phyloP scores from a whole-genome alignment of 2,797 vertebrate genomes.

The Poecilia gillii region DNA sequence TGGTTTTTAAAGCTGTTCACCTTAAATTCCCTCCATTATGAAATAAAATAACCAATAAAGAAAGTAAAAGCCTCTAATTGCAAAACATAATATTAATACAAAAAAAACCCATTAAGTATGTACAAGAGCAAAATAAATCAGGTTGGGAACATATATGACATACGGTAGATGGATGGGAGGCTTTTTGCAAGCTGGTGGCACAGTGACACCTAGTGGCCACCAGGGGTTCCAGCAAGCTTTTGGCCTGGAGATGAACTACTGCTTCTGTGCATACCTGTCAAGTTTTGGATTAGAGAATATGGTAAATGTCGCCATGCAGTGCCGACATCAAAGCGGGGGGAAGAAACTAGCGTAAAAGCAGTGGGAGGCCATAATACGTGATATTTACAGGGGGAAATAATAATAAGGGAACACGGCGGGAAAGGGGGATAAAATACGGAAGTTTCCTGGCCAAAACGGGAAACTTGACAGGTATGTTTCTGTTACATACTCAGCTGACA shows the following conservation, averaged over 20 bases:
- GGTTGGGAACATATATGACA: not conserved
- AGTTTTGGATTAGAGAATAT: too few species aligned
- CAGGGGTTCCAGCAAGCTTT: not conserved
- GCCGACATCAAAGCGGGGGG: too few species aligned
- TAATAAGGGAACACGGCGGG: too few species aligned
- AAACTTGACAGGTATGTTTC: not conserved
- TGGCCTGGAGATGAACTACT: not conserved
- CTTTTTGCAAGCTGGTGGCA: not conserved
- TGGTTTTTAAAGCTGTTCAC: not conserved
- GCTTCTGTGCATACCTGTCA: not conserved
- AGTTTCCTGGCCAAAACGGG: not conserved
- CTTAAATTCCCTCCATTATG: not conserved
- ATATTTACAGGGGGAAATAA: not conserved
- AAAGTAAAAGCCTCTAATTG: not conserved
- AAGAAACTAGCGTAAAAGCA: too few species aligned
- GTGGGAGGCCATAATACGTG: not conserved
- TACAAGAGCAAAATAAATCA: not conserved
- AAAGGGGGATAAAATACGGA: not conserved
- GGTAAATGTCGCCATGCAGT: too few species aligned
- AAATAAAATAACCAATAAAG: not conserved
- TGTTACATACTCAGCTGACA: too few species aligned
- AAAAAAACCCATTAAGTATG: not conserved
- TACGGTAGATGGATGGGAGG: not conserved
- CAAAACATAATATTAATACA: not conserved
- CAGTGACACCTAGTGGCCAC: not conserved